Conservation (phyloP, 2,797 vertebrate species). For the Takifugu ocellatus region DNA sequence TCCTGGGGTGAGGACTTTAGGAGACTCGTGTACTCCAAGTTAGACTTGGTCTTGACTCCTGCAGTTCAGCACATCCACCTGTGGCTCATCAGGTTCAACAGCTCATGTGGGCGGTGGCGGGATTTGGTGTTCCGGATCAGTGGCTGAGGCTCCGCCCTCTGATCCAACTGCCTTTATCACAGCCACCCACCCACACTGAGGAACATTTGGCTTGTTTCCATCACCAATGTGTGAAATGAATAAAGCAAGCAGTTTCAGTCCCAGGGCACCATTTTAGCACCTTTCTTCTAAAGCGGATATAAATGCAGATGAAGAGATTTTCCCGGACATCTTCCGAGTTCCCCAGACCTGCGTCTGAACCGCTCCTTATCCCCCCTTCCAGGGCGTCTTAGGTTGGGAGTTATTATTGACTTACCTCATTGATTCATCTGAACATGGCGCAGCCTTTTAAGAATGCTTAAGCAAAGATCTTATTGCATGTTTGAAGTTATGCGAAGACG, state of each 20-base stretch:
- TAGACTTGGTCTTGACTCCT: too few species aligned
- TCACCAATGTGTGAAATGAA: too few species aligned
- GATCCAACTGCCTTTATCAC: background rate
- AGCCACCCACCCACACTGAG: background rate
- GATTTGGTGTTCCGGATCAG: background rate
- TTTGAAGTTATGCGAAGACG: conserved; percentile 55
- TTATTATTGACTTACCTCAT: conserved; percentile 58
- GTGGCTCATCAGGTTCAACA: too few species aligned
- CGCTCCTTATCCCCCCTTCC: conserved; percentile 11
- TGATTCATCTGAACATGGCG: conserved; percentile 53
- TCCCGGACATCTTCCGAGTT: conserved; percentile 32
- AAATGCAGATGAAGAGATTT: conserved; percentile 26
- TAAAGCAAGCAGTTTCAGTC: background rate
- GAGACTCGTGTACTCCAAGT: too few species aligned
- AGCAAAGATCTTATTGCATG: conserved; percentile 45
- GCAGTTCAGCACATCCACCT: too few species aligned
- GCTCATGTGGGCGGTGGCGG: too few species aligned
- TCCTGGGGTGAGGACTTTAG: too few species aligned
- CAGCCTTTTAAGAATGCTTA: conserved; percentile 58
- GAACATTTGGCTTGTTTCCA: too few species aligned
- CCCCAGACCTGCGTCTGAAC: conserved; percentile 28
- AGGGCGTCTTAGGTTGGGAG: background rate
- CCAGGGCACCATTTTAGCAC: background rate
- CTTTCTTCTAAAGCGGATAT: conserved; percentile 20
- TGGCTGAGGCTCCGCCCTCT: background rate